These are phyloP conservation scores for Latheticus oryzae DNA, from an alignment of 2,888 invertebrate species.

Conservation along the genomic window DNA sequence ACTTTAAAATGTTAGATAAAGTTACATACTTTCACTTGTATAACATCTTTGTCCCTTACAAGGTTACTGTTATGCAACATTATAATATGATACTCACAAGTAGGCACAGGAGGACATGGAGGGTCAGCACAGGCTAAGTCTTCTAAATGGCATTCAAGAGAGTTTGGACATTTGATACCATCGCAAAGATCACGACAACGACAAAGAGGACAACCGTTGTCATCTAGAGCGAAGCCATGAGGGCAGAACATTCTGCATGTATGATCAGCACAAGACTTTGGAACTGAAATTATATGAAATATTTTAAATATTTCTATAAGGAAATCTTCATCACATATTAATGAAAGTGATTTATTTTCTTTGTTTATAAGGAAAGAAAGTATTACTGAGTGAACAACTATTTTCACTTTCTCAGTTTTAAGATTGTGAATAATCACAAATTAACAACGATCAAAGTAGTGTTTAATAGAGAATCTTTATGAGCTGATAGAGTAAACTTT, in stretches of 20 bases:
- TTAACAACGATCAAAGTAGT: too few relatives aligned
- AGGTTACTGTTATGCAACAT: conserved; percentile 41
- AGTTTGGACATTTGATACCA: conserved; percentile 79
- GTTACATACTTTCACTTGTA: conserved; percentile 27
- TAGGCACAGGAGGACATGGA: conserved; percentile 87
- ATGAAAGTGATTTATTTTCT: background rate
- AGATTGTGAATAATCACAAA: too few relatives aligned
- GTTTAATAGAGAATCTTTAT: too few relatives aligned
- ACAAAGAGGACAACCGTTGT: conserved; percentile 81
- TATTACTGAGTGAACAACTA: too few relatives aligned
- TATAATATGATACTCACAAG: conserved; percentile 72
- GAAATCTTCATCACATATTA: too few relatives aligned
- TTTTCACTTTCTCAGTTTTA: too few relatives aligned
- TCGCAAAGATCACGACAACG: conserved; percentile 86
- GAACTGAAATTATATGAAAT: conserved; percentile 64
- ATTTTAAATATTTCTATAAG: too few relatives aligned
- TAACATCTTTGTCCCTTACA: conserved; percentile 38
- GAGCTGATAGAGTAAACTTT: too few relatives aligned
- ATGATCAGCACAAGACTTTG: conserved; percentile 80
- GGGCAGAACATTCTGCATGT: conserved; percentile 90
- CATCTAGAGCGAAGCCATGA: conserved; percentile 79
- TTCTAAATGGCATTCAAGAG: conserved; percentile 81
- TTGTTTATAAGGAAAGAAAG: conserved; percentile 2
- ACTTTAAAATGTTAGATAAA: conserved; percentile 32
- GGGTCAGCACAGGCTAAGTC: conserved; percentile 82